Conservation (phyloP, 1,140 invertebrate genomes). For the Cryptotermes secundus region DNA sequence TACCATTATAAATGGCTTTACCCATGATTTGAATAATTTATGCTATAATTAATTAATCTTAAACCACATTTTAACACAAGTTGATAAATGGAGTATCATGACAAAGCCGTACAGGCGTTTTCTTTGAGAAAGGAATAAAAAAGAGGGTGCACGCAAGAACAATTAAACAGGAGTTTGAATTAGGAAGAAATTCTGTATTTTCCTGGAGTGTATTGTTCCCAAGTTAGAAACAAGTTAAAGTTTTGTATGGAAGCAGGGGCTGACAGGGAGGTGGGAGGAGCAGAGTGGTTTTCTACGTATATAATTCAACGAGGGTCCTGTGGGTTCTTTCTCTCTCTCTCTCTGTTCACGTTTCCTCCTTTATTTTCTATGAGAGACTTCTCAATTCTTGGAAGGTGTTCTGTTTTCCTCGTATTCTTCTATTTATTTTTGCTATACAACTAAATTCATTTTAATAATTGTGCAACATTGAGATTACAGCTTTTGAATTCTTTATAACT, state of each 20-base stretch:
- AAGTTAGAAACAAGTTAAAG: background rate
- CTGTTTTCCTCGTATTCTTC: too few species aligned
- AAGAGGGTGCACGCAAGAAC: background rate
- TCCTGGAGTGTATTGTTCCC: background rate
- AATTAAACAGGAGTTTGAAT: background rate
- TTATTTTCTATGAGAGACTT: too few species aligned
- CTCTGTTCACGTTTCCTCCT: too few species aligned
- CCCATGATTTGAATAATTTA: background rate
- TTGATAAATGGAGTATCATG: background rate
- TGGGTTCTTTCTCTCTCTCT: background rate
- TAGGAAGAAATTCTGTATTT: conserved; percentile 16
- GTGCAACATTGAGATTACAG: too few species aligned
- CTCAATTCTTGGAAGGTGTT: too few species aligned
- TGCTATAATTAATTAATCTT: background rate
- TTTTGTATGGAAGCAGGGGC: background rate
- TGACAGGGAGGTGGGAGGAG: background rate
- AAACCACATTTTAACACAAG: background rate
- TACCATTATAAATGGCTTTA: too few species aligned
- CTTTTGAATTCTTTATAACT: too few species aligned
- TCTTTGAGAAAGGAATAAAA: background rate
- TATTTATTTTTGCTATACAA: too few species aligned
- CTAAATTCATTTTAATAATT: too few species aligned
- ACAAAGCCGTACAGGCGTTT: background rate
- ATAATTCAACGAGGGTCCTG: background rate
- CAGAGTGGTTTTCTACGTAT: background rate